Evolutionary conservation across 2,113 vertebrate genomes (phyloP), one percentile per base, ranked within the genome.

Genomic region (Brachyhypopomus occidentalis): DNA sequence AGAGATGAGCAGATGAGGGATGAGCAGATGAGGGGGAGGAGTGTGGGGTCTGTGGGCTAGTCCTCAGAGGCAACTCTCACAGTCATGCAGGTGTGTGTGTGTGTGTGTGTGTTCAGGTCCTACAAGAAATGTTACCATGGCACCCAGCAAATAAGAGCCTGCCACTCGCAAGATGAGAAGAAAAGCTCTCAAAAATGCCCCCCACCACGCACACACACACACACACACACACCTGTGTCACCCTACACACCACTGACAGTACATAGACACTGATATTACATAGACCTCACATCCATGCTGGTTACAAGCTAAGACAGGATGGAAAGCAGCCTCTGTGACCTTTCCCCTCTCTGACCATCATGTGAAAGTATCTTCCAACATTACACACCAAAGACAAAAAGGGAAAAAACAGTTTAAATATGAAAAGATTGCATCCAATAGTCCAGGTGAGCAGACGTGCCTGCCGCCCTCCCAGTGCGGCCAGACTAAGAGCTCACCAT

Each of bases 121-220:
- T 71, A 52, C 48, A 30, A 75, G 79, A 67, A n/a, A 72, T 34
- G 84, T 85, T 84, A 90, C 91, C 89, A 92, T 88, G 88, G 84
- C 77, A 89, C 80, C 92, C 22, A 4, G 64, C 71, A 55, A 75
- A 85, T 23, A 48, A 85, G 79, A 82, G 14, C 64, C 38, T 25
- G 60, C 58, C 30, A n/a, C 48, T 71, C 52, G 62, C 78, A n/a
- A 41, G 72, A 79, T 66, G 63, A 83, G 62, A 79, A 45, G 78
- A 72, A 36, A 48, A 62, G 63, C 77, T 83, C 77, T 62, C 66
- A 6, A 63, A 11, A 80, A 14, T 52, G 45, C 12, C 76, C 36
- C 22, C 2, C 60, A 70, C 52, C 30, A 30, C 30, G 3, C 30
- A 30, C 30, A 71, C 22, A 4, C 55, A 63, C 7, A 72, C 20